These are phyloP conservation scores for Sebastiscus tertius DNA, from an alignment of 2,797 vertebrate species.

Conservation along the genomic window DNA sequence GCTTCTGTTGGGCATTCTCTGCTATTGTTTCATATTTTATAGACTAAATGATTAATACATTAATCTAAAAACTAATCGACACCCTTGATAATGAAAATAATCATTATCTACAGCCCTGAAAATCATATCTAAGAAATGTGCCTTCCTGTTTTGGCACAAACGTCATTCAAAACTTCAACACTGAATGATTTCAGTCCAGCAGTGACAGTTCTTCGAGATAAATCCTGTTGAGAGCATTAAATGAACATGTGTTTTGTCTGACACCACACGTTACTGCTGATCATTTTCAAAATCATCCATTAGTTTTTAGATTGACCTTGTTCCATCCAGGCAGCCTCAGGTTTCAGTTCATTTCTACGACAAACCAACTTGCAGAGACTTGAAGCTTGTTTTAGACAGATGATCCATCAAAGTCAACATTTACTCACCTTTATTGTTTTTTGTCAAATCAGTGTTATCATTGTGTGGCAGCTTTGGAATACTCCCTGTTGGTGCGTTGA, in stretches of 20 bases:
- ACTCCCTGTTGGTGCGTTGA: background rate
- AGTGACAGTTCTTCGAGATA: background rate
- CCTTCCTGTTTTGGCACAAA: background rate
- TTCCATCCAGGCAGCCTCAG: background rate
- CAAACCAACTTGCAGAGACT: background rate
- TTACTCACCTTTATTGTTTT: background rate
- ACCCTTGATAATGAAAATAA: background rate
- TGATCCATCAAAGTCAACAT: background rate
- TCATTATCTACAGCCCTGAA: background rate
- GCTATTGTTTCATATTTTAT: background rate
- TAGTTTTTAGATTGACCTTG: background rate
- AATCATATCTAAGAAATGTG: background rate
- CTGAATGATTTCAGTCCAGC: background rate
- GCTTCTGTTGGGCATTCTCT: background rate
- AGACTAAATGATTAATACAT: background rate
- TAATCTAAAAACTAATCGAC: background rate
- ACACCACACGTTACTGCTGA: background rate
- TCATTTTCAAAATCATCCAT: background rate
- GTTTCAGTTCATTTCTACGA: background rate
- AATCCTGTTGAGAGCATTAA: background rate
- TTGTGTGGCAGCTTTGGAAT: background rate
- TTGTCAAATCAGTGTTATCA: background rate
- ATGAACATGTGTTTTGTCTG: background rate
- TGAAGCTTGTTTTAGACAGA: background rate
- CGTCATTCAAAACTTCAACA: accelerated